Evolutionary conservation across 2,888 invertebrate species (phyloP).

Genomic region (Galerucella pusilla): DNA sequence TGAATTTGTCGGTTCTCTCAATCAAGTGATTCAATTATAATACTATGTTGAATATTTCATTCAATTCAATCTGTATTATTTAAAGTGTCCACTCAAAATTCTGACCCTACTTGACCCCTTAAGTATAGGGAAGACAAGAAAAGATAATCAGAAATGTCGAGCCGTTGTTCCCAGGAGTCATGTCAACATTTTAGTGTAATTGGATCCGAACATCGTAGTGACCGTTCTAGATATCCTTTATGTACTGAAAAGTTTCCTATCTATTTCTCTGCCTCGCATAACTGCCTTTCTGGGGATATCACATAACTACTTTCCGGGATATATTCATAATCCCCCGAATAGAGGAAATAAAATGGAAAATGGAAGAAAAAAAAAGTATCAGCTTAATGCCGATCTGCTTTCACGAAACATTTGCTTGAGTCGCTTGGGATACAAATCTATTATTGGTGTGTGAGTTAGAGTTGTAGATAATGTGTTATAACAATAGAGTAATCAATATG

Average conservation of each 20-base stretch:
- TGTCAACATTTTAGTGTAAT: slow-evolving; percentile 47
- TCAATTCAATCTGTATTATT: neutral
- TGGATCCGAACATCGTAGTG: slow-evolving; percentile 40
- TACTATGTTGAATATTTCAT: too few species aligned
- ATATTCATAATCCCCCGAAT: slow-evolving; percentile 28
- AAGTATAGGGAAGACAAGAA: neutral
- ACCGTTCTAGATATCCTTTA: slow-evolving; percentile 28
- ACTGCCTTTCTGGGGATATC: slow-evolving; percentile 26
- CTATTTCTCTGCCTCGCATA: slow-evolving; percentile 32
- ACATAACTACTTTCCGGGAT: slow-evolving; percentile 27
- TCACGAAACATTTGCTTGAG: neutral
- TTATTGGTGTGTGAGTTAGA: neutral
- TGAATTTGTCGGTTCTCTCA: too few species aligned
- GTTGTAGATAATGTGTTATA: too few species aligned
- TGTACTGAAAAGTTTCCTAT: slow-evolving; percentile 32
- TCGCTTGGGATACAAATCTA: neutral
- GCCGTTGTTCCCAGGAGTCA: slow-evolving; percentile 45
- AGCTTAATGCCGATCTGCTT: neutral
- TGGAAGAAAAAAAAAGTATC: slow-evolving; percentile 1
- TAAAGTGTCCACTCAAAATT: neutral
- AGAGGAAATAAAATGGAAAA: slow-evolving; percentile 7
- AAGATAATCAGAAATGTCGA: slow-evolving; percentile 34
- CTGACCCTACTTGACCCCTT: neutral
- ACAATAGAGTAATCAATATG: too few species aligned
- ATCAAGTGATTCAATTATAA: too few species aligned